Base-by-base conservation (phyloP, 2,888 invertebrate genomes). In the Caenorhabditis sp. region DNA sequence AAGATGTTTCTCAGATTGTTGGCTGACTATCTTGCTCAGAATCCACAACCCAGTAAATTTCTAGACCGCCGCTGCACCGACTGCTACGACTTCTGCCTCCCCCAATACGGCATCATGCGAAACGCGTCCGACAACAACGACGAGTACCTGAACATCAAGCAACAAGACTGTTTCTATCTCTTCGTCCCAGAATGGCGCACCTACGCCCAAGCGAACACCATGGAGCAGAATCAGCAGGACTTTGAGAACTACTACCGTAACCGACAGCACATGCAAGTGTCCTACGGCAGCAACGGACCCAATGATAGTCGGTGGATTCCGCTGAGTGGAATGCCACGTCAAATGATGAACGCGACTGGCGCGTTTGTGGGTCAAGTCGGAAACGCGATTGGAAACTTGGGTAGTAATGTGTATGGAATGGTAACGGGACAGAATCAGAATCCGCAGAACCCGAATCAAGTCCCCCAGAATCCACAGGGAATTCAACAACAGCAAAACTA, bases 101-200 rank as follows among this genome's bases (percentile, higher is more conserved):
- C 91, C 7, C 87, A 89, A 26, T 91, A 89, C 70, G 91, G 90
- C 35, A 86, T 91, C 16, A 86, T 89, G 72, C 68, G 68, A 28
- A 68, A 83, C 28, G 69, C 74, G 4, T 38, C 69, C 19, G 66
- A 73, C 16, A 77, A 69, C 41, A 80, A 85, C 68, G 85, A 89
- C 31, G 72, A 84, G 31, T 88, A 81, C 66, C 75, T 91, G 64
- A 91, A 91, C 68, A 86, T 91, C 47, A 74, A 87, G 19, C 85
- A 86, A n/a, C 88, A 88, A 19, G 80, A 88, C 80, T 91, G 91
- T 75, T 91, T 91, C 87, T 88, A 90, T 73, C 81, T 91, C 24
- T 91, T 90, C 58, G 90, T 91, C 8, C 91, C 91, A 8, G 91
- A 91, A 61, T 92, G 91, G 91, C 79, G 90, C 31, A 81, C 84